phyloP scores from a whole-genome alignment of 1,140 invertebrate species.

The Episyrphus balteatus region DNA sequence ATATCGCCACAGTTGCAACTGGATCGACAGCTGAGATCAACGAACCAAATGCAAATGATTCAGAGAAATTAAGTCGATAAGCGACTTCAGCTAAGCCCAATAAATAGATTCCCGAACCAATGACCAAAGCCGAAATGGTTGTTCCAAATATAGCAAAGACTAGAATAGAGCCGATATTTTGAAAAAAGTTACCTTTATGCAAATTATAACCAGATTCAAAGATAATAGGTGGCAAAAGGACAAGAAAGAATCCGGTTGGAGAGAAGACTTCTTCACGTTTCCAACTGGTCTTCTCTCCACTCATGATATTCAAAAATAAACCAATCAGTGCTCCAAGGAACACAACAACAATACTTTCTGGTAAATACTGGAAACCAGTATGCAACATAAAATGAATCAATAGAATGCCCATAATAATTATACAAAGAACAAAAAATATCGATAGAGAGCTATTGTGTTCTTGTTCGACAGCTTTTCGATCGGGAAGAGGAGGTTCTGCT shows the following conservation, averaged over 20 bases:
- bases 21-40: constrained; percentile 96
- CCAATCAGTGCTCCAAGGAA: constrained; percentile 89
- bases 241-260: constrained; percentile 93
- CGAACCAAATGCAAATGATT: constrained; percentile 97
- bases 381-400: constrained; percentile 90
- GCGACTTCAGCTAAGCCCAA: constrained; percentile 81
- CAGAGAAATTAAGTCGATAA: constrained; percentile 70
- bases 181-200: constrained; percentile 98
- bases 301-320: constrained; percentile 81
- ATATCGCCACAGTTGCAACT: constrained; percentile 96
- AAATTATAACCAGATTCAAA: constrained; percentile 98
- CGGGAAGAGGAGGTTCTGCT: constrained; percentile 36
- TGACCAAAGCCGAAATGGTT: constrained; percentile 80
- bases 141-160: constrained; percentile 97
- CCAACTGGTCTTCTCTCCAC: constrained; percentile 84
- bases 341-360: constrained; percentile 95
- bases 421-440: constrained; percentile 91
- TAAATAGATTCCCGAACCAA: constrained; percentile 90
- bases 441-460: constrained; percentile 94
- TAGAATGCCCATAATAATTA: constrained; percentile 84
- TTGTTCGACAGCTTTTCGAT: constrained; percentile 81
- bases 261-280: constrained; percentile 94
- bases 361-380: constrained; percentile 91
- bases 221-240: constrained; percentile 95
- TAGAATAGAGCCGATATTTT: constrained; percentile 90